phyloP scores from a whole-genome alignment of 2,888 invertebrate species.

The Myopa tessellatipennis region DNA sequence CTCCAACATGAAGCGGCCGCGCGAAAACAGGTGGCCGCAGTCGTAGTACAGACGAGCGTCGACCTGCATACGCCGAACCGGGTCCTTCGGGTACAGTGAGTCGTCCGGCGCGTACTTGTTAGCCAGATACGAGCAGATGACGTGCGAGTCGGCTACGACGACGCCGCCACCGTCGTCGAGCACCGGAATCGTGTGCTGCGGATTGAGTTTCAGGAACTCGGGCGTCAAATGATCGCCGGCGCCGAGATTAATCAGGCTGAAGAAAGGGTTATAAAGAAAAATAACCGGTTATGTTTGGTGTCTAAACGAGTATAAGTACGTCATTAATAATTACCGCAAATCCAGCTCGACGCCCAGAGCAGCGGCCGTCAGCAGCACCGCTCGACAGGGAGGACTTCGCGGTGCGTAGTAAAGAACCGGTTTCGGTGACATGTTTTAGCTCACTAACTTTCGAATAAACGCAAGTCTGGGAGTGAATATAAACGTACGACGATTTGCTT shows the following conservation, averaged over 20 bases:
- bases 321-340: conserved; percentile 56
- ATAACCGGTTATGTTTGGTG: too few species aligned
- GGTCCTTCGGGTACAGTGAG: conserved; percentile 71
- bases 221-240: conserved; percentile 59
- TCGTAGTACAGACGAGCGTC: conserved; percentile 63
- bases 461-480: too few species aligned
- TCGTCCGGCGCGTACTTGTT: conserved; percentile 71
- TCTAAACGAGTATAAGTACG: neutral
- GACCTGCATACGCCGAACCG: conserved; percentile 69
- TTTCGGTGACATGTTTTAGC: conserved; percentile 55
- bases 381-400: conserved; percentile 75
- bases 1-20: conserved; percentile 61
- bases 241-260: conserved; percentile 60
- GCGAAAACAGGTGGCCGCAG: conserved; percentile 63
- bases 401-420: conserved; percentile 72
- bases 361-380: conserved; percentile 74
- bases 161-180: conserved; percentile 65
- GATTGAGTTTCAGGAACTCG: conserved; percentile 70
- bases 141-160: conserved; percentile 68
- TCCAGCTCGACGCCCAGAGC: conserved; percentile 75
- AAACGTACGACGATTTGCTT: too few species aligned
- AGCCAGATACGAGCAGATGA: conserved; percentile 70
- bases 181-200: conserved; percentile 69
- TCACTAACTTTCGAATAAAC: too few species aligned
- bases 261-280: neutral